These are phyloP conservation scores for Willowsia nigromaculata DNA, from an alignment of 2,888 invertebrate genomes.

Conservation along the genomic window DNA sequence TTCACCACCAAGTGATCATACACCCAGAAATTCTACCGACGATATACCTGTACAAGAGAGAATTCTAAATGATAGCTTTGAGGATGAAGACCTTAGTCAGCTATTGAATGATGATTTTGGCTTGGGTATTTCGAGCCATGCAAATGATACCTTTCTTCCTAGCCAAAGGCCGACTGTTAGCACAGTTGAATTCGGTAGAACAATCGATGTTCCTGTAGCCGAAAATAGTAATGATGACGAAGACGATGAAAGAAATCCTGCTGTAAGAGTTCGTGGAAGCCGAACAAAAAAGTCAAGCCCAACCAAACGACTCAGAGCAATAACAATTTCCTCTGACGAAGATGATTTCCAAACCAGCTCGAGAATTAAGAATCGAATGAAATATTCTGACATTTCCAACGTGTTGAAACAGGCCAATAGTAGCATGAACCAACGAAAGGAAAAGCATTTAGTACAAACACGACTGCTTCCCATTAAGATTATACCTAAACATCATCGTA, in stretches of 20 bases:
- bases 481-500: background rate
- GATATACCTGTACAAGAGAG: background rate
- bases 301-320: background rate
- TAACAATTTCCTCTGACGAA: slow-evolving; percentile 21
- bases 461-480: slow-evolving; percentile 49
- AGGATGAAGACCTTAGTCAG: slow-evolving; percentile 10
- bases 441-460: slow-evolving; percentile 27
- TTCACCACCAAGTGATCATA: background rate
- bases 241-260: background rate
- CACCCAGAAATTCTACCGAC: background rate
- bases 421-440: background rate
- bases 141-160: slow-evolving; percentile 43
- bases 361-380: background rate
- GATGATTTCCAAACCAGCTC: slow-evolving; percentile 17
- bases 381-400: background rate
- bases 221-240: background rate
- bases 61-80: background rate
- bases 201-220: slow-evolving; percentile 6
- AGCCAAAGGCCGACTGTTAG: slow-evolving; percentile 31
- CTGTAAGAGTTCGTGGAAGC: background rate
- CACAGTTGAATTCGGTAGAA: slow-evolving; percentile 40
- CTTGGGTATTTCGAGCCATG: background rate
- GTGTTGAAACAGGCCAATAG: slow-evolving; percentile 4
- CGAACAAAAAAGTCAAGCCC: background rate
- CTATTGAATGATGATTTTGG: background rate